Conservation (phyloP, 2,797 vertebrate genomes). For the Enteromius afrohamiltoni region DNA sequence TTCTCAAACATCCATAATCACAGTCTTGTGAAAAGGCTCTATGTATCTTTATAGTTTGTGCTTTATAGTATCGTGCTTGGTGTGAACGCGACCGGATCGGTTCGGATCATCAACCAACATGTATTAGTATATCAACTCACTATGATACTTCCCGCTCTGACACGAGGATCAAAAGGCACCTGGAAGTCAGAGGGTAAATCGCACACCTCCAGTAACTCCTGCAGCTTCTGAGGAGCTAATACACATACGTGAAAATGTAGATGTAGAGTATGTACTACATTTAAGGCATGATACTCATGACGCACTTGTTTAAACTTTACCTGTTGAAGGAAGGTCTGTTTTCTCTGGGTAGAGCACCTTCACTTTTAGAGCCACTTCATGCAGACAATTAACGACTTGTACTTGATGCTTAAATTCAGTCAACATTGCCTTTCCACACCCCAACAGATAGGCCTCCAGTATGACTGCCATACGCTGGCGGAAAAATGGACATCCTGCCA, state of each 20-base stretch:
- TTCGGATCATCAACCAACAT: neutral
- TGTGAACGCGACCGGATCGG: neutral
- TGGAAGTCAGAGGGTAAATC: slow-evolving; percentile 76
- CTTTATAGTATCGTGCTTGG: too few species aligned
- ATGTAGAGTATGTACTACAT: neutral
- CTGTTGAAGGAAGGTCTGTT: slow-evolving; percentile 70
- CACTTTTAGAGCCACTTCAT: slow-evolving; percentile 67
- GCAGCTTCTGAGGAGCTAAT: slow-evolving; percentile 72
- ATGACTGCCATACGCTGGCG: slow-evolving; percentile 80
- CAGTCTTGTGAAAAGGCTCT: too few species aligned
- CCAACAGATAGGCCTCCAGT: slow-evolving; percentile 80
- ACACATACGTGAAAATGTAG: slow-evolving; percentile 5
- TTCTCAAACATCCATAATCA: too few species aligned
- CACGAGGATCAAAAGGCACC: slow-evolving; percentile 79
- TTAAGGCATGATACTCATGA: neutral
- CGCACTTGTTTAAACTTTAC: slow-evolving; percentile 59
- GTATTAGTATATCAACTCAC: slow-evolving; percentile 63
- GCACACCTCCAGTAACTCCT: slow-evolving; percentile 69
- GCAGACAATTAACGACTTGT: slow-evolving; percentile 72
- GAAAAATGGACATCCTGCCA: slow-evolving; percentile 76
- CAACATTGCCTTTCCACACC: slow-evolving; percentile 77
- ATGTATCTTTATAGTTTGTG: too few species aligned
- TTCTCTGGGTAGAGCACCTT: slow-evolving; percentile 75
- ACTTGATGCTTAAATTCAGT: slow-evolving; percentile 74
- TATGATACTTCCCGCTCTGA: slow-evolving; percentile 75